Evolutionary conservation across 2,797 vertebrate genomes (phyloP).

Genomic region (Pyrrhura leucotis): DNA sequence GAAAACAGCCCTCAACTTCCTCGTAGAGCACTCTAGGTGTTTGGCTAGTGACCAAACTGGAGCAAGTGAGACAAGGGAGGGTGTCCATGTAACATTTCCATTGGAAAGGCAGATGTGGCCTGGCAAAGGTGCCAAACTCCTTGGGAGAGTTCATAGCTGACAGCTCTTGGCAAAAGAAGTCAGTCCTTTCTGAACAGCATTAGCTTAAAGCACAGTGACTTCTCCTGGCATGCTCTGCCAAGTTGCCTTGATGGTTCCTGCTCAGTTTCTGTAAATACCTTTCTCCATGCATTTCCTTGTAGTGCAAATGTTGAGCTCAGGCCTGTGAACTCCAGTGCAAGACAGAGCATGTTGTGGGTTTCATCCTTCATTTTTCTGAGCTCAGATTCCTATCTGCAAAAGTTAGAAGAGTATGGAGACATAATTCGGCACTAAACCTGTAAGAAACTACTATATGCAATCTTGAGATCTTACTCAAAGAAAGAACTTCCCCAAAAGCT

Average conservation of each 20-base stretch:
- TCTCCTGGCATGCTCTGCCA: fast-evolving
- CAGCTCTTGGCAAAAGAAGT: background rate
- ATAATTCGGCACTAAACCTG: background rate
- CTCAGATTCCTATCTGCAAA: background rate
- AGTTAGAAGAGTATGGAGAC: background rate
- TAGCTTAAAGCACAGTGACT: background rate
- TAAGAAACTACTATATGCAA: background rate
- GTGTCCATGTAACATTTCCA: background rate
- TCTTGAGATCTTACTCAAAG: background rate
- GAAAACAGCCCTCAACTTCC: background rate
- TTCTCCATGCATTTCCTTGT: background rate
- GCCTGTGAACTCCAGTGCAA: background rate
- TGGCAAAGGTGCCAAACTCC: background rate
- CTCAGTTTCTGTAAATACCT: background rate
- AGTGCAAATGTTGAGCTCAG: background rate
- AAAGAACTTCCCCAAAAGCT: background rate
- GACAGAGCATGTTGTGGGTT: background rate
- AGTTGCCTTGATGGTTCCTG: background rate
- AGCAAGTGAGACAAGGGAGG: fast-evolving
- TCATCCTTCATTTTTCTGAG: background rate
- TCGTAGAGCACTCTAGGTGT: background rate
- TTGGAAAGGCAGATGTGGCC: background rate
- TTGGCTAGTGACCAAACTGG: background rate
- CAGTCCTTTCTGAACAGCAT: background rate
- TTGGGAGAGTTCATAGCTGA: background rate